Evolutionary conservation across 2,113 vertebrate genomes (phyloP).

Genomic region (Rhinolophus sinicus): DNA sequence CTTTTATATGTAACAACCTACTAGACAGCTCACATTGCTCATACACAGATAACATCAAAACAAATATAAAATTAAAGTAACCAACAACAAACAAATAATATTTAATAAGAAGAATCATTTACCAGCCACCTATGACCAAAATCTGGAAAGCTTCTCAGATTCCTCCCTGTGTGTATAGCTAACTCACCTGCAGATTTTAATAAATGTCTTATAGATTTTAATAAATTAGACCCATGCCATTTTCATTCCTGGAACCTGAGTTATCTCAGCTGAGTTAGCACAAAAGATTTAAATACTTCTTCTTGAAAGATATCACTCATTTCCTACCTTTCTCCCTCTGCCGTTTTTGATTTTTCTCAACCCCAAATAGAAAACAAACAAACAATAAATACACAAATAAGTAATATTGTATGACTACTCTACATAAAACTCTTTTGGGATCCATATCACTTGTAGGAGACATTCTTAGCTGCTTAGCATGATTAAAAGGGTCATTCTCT

Average conservation of each 20-base stretch:
- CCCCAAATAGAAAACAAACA: neutral
- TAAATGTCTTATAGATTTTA: neutral
- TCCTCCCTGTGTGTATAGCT: neutral
- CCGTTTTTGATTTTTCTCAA: neutral
- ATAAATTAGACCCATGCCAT: neutral
- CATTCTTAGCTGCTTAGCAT: neutral
- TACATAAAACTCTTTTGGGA: neutral
- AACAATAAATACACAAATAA: neutral
- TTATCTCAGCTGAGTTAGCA: neutral
- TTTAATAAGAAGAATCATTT: neutral
- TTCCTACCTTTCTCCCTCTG: neutral
- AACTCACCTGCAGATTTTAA: neutral
- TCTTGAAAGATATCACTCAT: too few species aligned
- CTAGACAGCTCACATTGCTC: neutral
- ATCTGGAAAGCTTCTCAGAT: neutral
- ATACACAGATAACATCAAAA: neutral
- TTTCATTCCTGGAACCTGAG: neutral
- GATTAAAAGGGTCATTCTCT: neutral
- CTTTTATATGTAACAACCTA: neutral
- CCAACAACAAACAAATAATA: neutral
- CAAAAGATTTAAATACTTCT: neutral
- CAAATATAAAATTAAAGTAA: neutral
- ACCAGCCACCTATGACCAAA: neutral
- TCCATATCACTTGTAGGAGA: neutral
- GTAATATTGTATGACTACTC: neutral